phyloP scores from a whole-genome alignment of 2,113 vertebrate species.

The Eulemur macaco region DNA sequence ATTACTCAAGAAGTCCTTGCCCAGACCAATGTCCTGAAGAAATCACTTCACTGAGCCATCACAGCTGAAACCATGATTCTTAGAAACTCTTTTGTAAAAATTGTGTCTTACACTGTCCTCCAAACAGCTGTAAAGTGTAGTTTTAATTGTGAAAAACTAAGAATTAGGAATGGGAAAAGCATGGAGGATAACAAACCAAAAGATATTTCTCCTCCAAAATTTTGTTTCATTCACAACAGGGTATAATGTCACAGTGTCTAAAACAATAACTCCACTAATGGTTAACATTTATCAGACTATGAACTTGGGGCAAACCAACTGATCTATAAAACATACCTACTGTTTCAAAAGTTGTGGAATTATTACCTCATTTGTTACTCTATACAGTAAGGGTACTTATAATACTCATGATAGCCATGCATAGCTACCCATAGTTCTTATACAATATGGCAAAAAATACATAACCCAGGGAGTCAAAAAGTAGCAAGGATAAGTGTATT shows the following conservation, averaged over 20 bases:
- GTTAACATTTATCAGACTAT: background rate
- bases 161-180: background rate
- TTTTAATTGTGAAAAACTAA: background rate
- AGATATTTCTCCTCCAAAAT: background rate
- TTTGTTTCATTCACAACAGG: background rate
- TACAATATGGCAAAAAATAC: background rate
- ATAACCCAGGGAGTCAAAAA: background rate
- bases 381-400: background rate
- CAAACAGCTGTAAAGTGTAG: background rate
- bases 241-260: background rate
- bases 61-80: background rate
- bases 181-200: background rate
- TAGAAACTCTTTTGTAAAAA: background rate
- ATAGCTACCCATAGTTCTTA: background rate
- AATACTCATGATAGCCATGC: background rate
- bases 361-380: background rate
- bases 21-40: too few relatives aligned
- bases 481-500: background rate
- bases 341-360: background rate
- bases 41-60: background rate
- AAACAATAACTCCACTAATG: background rate
- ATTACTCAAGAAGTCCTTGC: too few relatives aligned
- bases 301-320: background rate
- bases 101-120: background rate
- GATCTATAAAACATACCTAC: background rate